Percentiles rank a stretch among this genome's conserved stretches.
Conservation (phyloP, 2,797 vertebrate species). For the Crocodylus rhombifer region DNA sequence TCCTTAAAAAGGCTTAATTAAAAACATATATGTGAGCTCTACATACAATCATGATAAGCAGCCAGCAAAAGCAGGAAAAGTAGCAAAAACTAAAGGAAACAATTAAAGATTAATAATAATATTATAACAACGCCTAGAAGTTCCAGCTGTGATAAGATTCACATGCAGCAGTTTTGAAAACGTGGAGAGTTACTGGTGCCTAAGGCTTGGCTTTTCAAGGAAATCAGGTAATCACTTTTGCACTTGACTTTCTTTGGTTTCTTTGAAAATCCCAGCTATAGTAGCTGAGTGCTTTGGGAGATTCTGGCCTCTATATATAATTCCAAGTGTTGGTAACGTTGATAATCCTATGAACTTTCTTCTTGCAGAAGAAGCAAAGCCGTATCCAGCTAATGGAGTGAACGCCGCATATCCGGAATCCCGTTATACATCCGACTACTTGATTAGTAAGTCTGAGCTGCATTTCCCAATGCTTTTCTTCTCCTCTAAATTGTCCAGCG, state of each 20-base stretch:
- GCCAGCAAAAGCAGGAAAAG: neutral
- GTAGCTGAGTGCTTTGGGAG: conserved; percentile 1
- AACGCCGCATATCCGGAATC: conserved; percentile 93
- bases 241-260: neutral
- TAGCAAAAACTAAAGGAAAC: neutral
- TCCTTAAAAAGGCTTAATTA: too few relatives aligned
- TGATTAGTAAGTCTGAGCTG: conserved; percentile 94
- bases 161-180: neutral
- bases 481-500: neutral
- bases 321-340: neutral
- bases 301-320: neutral
- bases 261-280: neutral
- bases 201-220: neutral
- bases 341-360: accelerated
- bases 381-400: conserved; percentile 92
- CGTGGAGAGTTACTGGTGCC: neutral
- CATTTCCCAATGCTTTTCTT: neutral
- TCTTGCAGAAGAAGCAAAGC: conserved; percentile 93
- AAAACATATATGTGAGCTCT: neutral
- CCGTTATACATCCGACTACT: conserved; percentile 97
- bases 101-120: conserved; percentile 32
- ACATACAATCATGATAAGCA: neutral
- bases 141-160: neutral
- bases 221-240: neutral
- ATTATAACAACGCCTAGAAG: conserved; percentile 37